phyloP scores from a whole-genome alignment of 2,888 invertebrate species.

The Dione vanillae region DNA sequence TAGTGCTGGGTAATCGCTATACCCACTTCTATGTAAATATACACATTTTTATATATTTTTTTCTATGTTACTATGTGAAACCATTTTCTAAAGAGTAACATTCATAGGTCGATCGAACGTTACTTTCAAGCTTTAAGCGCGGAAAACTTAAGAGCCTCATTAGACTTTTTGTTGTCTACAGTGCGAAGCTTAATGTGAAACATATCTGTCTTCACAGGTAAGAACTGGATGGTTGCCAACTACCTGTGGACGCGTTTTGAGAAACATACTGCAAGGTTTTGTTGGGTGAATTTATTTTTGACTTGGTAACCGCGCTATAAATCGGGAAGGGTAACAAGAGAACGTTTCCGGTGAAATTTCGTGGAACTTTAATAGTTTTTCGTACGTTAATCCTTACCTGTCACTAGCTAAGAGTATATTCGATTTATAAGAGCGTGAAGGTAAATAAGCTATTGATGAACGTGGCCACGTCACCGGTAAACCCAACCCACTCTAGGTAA shows the following conservation, averaged over 20 bases:
- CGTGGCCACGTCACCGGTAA: conserved; percentile 68
- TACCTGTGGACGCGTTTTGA: conserved; percentile 76
- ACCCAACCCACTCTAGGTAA: conserved; percentile 58
- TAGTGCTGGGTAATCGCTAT: conserved; percentile 65
- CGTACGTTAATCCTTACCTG: conserved; percentile 57
- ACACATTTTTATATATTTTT: conserved; percentile 41
- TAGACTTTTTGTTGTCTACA: conserved; percentile 62
- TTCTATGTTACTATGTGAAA: conserved; percentile 32
- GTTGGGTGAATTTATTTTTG: conserved; percentile 52
- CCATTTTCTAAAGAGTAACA: conserved; percentile 42
- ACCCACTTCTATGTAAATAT: conserved; percentile 30
- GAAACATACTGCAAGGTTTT: conserved; percentile 61
- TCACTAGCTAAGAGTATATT: conserved; percentile 73
- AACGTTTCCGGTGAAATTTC: conserved; percentile 39
- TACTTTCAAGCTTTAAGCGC: conserved; percentile 45
- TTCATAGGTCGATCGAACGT: conserved; percentile 41
- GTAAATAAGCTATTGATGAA: conserved; percentile 64
- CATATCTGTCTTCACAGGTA: conserved; percentile 69
- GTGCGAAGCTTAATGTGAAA: conserved; percentile 62
- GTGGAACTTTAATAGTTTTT: conserved; percentile 49
- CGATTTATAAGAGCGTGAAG: conserved; percentile 74
- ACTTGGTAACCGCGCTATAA: conserved; percentile 45
- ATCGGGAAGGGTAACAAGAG: conserved; percentile 42
- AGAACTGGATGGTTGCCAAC: conserved; percentile 76
- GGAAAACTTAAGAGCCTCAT: conserved; percentile 56